Conservation (phyloP, 2,888 invertebrate species). For the Atethmia centrago region DNA sequence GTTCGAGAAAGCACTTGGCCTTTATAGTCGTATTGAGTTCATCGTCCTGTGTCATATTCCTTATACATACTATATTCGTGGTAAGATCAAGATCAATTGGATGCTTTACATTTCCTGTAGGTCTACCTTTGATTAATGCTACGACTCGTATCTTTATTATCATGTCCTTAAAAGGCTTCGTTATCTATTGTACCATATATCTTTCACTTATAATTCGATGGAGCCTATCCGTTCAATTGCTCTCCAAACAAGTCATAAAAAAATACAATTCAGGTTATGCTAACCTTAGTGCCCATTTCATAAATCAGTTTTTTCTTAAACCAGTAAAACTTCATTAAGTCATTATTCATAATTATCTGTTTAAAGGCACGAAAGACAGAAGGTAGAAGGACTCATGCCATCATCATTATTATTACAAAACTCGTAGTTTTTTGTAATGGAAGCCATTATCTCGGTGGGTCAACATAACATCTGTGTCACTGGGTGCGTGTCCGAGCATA, state of each 20-base stretch:
- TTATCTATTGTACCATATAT: neutral
- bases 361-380: slow-evolving; percentile 42
- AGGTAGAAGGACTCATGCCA: slow-evolving; percentile 30
- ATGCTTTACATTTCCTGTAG: slow-evolving; percentile 18
- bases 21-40: slow-evolving; percentile 44
- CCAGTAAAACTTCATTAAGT: slow-evolving; percentile 10
- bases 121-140: neutral
- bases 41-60: slow-evolving; percentile 47
- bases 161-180: neutral
- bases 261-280: neutral
- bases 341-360: slow-evolving; percentile 47
- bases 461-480: slow-evolving; percentile 71
- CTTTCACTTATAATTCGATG: neutral
- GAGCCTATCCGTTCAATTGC: neutral
- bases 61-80: slow-evolving; percentile 14
- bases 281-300: neutral
- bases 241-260: neutral
- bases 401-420: slow-evolving; percentile 54
- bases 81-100: slow-evolving; percentile 21
- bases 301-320: slow-evolving; percentile 22
- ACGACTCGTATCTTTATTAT: neutral
- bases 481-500: slow-evolving; percentile 61
- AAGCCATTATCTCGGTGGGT: slow-evolving; percentile 70
- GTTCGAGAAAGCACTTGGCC: slow-evolving; percentile 49
- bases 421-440: slow-evolving; percentile 67